These are phyloP conservation scores for Sclerurus mexicanus DNA, from an alignment of 2,113 vertebrate species.

Conservation along the genomic window DNA sequence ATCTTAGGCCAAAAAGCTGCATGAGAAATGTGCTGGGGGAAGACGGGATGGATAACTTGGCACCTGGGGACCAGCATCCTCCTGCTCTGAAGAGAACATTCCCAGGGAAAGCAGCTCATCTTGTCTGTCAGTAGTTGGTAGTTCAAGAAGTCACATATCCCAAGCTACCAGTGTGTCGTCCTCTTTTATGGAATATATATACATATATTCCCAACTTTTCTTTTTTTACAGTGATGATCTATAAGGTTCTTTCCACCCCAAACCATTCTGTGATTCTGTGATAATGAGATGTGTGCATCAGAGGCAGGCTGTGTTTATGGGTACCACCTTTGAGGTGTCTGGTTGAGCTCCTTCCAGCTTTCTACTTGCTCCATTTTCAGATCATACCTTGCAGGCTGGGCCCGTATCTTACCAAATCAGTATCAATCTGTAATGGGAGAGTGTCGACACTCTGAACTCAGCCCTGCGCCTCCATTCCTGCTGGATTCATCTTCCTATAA, in stretches of 20 bases:
- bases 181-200: neutral
- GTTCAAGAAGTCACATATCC: neutral
- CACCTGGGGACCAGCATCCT: neutral
- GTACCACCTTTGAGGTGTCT: neutral
- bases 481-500: neutral
- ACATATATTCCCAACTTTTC: neutral
- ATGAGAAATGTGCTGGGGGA: neutral
- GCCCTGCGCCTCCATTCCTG: neutral
- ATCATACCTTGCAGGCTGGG: neutral
- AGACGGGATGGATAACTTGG: neutral
- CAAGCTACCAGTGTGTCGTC: neutral
- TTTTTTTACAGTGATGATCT: neutral
- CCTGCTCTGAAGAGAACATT: neutral
- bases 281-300: neutral
- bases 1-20: neutral
- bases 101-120: neutral
- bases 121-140: neutral
- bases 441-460: neutral
- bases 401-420: rapidly evolving
- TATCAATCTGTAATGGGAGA: neutral
- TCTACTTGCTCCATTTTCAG: rapidly evolving
- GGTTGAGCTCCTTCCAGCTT: neutral
- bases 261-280: neutral
- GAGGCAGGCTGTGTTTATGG: neutral
- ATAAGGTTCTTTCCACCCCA: neutral